Evolutionary conservation across 1,140 invertebrate species (phyloP), one percentile per base, ranked within the genome.

Genomic region (Diachasmimorpha longicaudata): DNA sequence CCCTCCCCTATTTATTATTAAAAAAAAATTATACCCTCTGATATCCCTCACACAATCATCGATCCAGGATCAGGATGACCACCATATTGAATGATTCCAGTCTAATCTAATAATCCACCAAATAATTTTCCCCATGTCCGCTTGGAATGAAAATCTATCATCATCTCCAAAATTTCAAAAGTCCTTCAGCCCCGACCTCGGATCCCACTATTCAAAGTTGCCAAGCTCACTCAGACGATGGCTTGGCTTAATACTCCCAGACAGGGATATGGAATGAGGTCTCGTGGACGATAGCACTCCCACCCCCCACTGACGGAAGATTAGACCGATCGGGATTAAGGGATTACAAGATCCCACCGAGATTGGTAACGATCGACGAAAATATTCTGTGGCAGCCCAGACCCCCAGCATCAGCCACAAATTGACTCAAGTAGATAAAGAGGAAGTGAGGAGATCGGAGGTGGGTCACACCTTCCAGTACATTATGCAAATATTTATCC

Each of bases 301-400:
- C n/a, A n/a, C n/a, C 23, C 39, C 11, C 72, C 55, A 21, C 44
- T 31, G 42, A 71, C 37, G 52, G 58, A 58, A 74, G 70, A 78
- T 76, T 75, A 78, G 70, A 78, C 36, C 74, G 70, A 78, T 73
- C 72, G 74, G 72, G 77, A 78, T 78, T 76, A 75, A 78, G 72
- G 70, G 74, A 78, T 78, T 78, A 78, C 77, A 70, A 72, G 77
- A 78, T 73, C 46, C 74, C 52, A 73, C 77, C 76, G 72, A 78
- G 75, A 78, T 78, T 76, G 72, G 77, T 75, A 75, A 75, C 74
- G 77, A 76, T 78, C 74, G 63, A 46, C 48, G 46, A 63, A 75
- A 78, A 75, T 46, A 75, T 71, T 37, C 46, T 42, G 36, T 31
- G 55, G 16, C n/a, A 42, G 46, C 39, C n/a, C n/a, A n/a, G n/a